A percentile compares a stretch with the other conserved stretches of the same genome.
These are phyloP conservation scores for Bombus affinis DNA, from an alignment of 1,140 invertebrate genomes.

Conservation along the genomic window DNA sequence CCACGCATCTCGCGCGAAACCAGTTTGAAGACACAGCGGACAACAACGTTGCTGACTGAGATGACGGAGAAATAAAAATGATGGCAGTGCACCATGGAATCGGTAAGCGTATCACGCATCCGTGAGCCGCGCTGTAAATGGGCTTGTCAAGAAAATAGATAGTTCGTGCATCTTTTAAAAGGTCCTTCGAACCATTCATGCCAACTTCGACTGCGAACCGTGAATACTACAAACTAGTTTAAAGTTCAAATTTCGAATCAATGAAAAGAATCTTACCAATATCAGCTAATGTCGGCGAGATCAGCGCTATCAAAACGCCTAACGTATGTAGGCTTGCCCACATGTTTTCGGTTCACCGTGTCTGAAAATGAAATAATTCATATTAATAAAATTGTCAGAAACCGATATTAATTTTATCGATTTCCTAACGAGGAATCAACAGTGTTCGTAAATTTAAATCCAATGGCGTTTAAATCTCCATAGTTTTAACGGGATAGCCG, in stretches of 20 bases:
- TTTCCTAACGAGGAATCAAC: not conserved
- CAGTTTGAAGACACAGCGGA: conserved; percentile 75
- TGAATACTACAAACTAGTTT: not conserved
- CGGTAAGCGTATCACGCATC: conserved; percentile 64
- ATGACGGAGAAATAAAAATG: conserved; percentile 68
- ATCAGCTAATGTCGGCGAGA: conserved; percentile 29
- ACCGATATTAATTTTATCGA: not conserved
- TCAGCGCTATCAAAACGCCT: conserved; percentile 41
- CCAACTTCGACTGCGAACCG: too few relatives aligned
- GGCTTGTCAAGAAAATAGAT: conserved; percentile 40
- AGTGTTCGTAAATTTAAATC: not conserved
- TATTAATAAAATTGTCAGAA: not conserved
- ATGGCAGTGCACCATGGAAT: conserved; percentile 59
- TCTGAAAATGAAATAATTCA: conserved; percentile 44
- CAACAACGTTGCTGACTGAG: conserved; percentile 40
- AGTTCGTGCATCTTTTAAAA: not conserved
- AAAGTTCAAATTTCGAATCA: not conserved
- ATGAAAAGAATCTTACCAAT: conserved; percentile 43
- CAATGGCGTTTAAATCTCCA: not conserved
- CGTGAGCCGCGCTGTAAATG: conserved; percentile 31
- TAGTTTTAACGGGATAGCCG: conserved; percentile 34
- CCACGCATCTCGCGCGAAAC: conserved; percentile 66
- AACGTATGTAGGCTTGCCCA: conserved; percentile 43
- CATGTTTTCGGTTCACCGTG: conserved; percentile 59
- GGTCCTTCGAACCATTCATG: not conserved